Evolutionary conservation across 1,140 invertebrate genomes (phyloP).

Genomic region (Drosophila sechellia): DNA sequence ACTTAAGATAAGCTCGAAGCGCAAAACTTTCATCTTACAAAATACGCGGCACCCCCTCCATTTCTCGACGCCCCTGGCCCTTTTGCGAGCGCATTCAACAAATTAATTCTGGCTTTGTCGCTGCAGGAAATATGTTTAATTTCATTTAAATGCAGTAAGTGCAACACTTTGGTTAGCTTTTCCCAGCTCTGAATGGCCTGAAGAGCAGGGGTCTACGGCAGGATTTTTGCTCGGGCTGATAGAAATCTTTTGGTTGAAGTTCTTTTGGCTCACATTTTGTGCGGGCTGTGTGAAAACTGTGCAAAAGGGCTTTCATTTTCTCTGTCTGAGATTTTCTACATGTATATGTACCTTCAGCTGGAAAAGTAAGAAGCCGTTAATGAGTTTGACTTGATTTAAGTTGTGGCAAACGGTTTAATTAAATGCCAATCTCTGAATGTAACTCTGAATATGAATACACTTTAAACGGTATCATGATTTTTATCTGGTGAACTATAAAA

Average conservation of each 20-base stretch:
- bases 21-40: conserved; percentile 81
- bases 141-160: conserved; percentile 81
- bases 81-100: conserved; percentile 64
- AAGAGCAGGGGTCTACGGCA: not conserved
- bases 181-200: conserved; percentile 13
- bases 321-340: conserved; percentile 1
- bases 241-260: conserved; percentile 16
- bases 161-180: conserved; percentile 78
- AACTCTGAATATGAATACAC: not conserved
- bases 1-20: conserved; percentile 80
- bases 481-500: not conserved
- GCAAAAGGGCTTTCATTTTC: conserved; percentile 4
- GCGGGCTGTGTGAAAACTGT: conserved; percentile 17
- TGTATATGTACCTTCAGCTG: conserved; percentile 1
- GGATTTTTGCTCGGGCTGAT: conserved; percentile 5
- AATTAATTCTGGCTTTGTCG: conserved; percentile 77
- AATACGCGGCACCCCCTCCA: conserved; percentile 38
- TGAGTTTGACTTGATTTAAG: conserved; percentile 19
- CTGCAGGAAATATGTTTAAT: conserved; percentile 82
- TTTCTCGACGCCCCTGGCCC: conserved; percentile 5
- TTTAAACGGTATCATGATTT: too few species aligned
- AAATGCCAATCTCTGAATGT: not conserved
- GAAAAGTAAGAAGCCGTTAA: conserved; percentile 17
- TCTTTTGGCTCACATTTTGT: conserved; percentile 35
- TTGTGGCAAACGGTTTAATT: conserved; percentile 10